Conservation (phyloP, 2,888 invertebrate genomes). For the Gymnocheta viridis region DNA sequence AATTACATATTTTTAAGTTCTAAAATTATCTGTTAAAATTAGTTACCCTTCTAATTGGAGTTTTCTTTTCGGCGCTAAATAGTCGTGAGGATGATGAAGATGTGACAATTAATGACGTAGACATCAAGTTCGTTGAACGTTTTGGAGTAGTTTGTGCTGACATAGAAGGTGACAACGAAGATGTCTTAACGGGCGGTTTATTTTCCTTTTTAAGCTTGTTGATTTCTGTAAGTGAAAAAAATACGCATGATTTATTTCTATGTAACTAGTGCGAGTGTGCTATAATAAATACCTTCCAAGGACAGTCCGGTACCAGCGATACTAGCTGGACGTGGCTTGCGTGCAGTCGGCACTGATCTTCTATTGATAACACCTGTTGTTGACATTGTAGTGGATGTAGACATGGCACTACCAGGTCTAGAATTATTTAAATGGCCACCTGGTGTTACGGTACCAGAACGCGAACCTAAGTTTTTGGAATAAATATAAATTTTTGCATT, state of each 20-base stretch:
- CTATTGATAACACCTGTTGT: constrained; percentile 85
- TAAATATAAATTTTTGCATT: constrained; percentile 38
- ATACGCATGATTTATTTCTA: not conserved
- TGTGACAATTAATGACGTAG: constrained; percentile 79
- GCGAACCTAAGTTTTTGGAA: constrained; percentile 83
- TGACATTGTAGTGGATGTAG: constrained; percentile 86
- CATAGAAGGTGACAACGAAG: constrained; percentile 75
- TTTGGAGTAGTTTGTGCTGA: constrained; percentile 82
- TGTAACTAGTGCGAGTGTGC: not conserved
- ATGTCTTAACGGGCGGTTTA: constrained; percentile 82
- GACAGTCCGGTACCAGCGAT: constrained; percentile 93
- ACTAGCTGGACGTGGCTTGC: constrained; percentile 90
- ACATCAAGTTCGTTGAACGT: constrained; percentile 80
- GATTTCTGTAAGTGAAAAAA: constrained; percentile 74
- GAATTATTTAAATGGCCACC: constrained; percentile 85
- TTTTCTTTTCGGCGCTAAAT: constrained; percentile 79
- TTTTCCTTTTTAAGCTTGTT: constrained; percentile 82
- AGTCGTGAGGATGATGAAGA: constrained; percentile 78
- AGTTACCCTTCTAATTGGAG: constrained; percentile 78
- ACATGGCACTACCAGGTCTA: constrained; percentile 93
- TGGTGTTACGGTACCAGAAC: constrained; percentile 89
- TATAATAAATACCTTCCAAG: constrained; percentile 77
- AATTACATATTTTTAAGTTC: not conserved
- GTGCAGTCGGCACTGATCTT: constrained; percentile 84
- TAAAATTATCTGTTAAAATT: not conserved